phyloP scores from a whole-genome alignment of 1,140 invertebrate genomes.

The Thalassaphorura encarpata region DNA sequence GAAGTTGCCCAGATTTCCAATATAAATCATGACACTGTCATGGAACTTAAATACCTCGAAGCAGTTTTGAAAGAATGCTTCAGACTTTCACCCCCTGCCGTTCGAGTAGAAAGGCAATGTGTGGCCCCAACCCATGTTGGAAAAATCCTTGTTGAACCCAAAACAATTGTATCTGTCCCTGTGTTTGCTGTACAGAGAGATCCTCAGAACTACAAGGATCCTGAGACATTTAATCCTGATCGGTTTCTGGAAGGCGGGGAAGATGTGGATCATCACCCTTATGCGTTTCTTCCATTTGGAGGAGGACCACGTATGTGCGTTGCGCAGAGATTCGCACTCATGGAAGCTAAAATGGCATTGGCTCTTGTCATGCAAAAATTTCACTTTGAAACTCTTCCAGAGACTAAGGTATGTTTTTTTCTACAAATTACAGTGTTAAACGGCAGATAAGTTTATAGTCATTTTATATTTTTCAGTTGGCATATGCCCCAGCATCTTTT shows the following conservation, averaged over 20 bases:
- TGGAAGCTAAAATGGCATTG: conserved; percentile 42
- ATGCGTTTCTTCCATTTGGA: conserved; percentile 45
- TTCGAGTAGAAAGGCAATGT: conserved; percentile 14
- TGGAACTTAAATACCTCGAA: conserved; percentile 10
- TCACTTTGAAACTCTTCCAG: background rate
- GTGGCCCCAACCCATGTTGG: conserved; percentile 29
- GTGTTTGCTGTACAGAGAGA: conserved; percentile 40
- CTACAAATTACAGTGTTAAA: background rate
- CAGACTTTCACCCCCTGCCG: background rate
- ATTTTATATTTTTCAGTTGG: background rate
- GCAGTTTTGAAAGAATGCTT: conserved; percentile 15
- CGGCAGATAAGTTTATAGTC: background rate
- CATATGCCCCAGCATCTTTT: background rate
- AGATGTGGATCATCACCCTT: conserved; percentile 36
- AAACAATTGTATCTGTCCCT: conserved; percentile 37
- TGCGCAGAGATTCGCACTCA: conserved; percentile 44
- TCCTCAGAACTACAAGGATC: conserved; percentile 40
- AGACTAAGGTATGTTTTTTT: background rate
- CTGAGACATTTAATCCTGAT: conserved; percentile 43
- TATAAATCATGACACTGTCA: conserved; percentile 10
- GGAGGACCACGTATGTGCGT: conserved; percentile 45
- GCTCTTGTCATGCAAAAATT: conserved; percentile 14
- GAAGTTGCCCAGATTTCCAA: no score
- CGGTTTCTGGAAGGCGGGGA: conserved; percentile 35
- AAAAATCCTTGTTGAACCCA: conserved; percentile 35